Conservation (phyloP, 2,113 vertebrate species). For the Sinocyclocheilus grahami region DNA sequence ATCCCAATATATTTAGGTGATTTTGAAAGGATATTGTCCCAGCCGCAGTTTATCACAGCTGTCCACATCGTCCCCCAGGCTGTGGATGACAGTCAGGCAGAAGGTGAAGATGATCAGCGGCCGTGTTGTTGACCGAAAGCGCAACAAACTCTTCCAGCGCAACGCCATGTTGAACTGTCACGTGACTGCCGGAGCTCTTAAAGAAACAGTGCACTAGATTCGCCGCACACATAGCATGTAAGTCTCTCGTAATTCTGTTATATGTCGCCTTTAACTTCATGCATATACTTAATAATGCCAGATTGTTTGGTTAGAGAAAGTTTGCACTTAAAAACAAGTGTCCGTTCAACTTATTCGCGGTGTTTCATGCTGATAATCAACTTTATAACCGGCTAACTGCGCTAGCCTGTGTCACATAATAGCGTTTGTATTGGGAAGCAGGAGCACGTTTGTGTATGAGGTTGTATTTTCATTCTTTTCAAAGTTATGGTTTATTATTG, state of each 20-base stretch:
- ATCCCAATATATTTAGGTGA: not conserved
- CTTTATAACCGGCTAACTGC: conserved; percentile 26
- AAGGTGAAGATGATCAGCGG: conserved; percentile 60
- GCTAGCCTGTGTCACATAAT: conserved; percentile 19
- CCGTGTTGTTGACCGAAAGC: conserved; percentile 49
- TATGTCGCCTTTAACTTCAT: not conserved
- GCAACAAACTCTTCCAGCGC: conserved; percentile 20
- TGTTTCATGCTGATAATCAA: not conserved
- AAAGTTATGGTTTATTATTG: not conserved
- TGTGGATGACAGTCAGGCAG: conserved; percentile 54
- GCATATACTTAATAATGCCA: not conserved
- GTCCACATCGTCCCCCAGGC: conserved; percentile 55
- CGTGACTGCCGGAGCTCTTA: conserved; percentile 60
- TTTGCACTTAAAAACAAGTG: not conserved
- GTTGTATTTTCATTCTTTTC: not conserved
- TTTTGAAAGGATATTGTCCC: conserved; percentile 91
- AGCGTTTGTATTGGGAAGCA: conserved; percentile 15
- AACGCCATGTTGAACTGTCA: conserved; percentile 73
- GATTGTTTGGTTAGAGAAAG: not conserved
- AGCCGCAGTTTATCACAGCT: conserved; percentile 83
- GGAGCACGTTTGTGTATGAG: not conserved
- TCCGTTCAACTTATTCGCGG: not conserved
- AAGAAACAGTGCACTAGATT: conserved; percentile 53
- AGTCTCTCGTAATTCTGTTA: not conserved
- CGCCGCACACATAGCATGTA: conserved; percentile 1